Percentiles rank a stretch among this genome's conserved stretches.
Conservation (phyloP, 2,797 vertebrate species). For the Diglossa cyanea region DNA sequence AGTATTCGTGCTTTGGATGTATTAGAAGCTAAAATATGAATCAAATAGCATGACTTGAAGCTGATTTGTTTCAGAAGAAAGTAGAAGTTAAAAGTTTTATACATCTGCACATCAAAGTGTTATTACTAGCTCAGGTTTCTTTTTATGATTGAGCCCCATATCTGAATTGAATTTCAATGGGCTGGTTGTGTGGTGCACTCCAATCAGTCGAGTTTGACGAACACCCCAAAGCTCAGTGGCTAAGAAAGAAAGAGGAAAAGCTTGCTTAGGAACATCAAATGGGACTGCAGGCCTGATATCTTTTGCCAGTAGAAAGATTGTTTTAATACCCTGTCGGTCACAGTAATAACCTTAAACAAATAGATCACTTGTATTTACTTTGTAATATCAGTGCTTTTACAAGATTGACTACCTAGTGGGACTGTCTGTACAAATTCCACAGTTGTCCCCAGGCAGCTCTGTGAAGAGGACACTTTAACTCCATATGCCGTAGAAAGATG, state of each 20-base stretch:
- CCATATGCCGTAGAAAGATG: slow-evolving; percentile 57
- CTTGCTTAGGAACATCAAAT: slow-evolving; percentile 59
- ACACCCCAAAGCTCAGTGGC: slow-evolving; percentile 44
- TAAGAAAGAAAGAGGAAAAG: slow-evolving; percentile 49
- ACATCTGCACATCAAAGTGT: slow-evolving; percentile 68
- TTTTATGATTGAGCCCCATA: slow-evolving; percentile 53
- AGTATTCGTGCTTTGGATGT: slow-evolving; percentile 33
- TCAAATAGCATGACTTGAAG: slow-evolving; percentile 60
- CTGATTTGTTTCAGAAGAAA: slow-evolving; percentile 65
- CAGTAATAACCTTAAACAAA: slow-evolving; percentile 79
- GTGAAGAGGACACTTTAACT: slow-evolving; percentile 71
- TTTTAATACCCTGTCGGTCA: slow-evolving; percentile 73
- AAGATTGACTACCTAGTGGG: slow-evolving; percentile 73
- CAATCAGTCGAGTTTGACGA: slow-evolving; percentile 46
- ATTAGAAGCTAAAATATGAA: slow-evolving; percentile 68
- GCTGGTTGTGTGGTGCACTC: slow-evolving; percentile 1
- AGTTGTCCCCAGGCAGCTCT: slow-evolving; percentile 64
- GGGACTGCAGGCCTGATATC: slow-evolving; percentile 49
- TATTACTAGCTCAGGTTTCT: slow-evolving; percentile 54
- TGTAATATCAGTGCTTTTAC: slow-evolving; percentile 76
- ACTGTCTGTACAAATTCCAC: slow-evolving; percentile 76
- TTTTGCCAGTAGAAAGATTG: slow-evolving; percentile 73
- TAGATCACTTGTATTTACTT: slow-evolving; percentile 76
- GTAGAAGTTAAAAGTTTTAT: slow-evolving; percentile 67
- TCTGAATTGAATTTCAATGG: slow-evolving; percentile 68